A percentile compares a stretch with the other conserved stretches of the same genome.
Conservation (phyloP, 2,113 vertebrate species). For the Chloroceryle aenea region DNA sequence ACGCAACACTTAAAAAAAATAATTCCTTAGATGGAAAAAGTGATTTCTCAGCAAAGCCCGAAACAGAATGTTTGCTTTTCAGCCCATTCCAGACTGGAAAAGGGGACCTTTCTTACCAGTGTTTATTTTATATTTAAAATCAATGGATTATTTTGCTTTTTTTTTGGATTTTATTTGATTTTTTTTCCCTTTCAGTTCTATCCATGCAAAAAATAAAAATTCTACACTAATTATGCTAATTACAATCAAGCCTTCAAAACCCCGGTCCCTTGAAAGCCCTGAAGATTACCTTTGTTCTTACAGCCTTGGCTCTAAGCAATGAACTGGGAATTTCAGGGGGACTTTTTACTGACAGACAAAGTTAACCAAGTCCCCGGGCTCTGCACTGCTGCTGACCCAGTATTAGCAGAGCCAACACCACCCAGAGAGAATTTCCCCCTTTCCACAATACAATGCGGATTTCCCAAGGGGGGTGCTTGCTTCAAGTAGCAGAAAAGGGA, state of each 20-base stretch:
- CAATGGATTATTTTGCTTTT: slow-evolving; percentile 50
- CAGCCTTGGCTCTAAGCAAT: not conserved
- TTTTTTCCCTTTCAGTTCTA: not conserved
- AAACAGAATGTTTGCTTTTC: slow-evolving; percentile 53
- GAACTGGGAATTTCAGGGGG: not conserved
- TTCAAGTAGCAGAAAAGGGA: slow-evolving; percentile 23
- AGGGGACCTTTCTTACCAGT: slow-evolving; percentile 50
- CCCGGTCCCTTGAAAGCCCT: not conserved
- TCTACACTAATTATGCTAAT: slow-evolving; percentile 52
- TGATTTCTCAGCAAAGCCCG: slow-evolving; percentile 59
- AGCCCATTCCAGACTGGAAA: slow-evolving; percentile 15
- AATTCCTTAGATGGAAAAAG: slow-evolving; percentile 55
- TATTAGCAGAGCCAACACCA: not conserved
- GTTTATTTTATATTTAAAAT: slow-evolving; percentile 65
- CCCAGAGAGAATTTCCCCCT: slow-evolving; percentile 28
- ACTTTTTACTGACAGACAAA: not conserved
- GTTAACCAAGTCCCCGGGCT: not conserved
- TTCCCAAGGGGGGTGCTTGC: slow-evolving; percentile 26
- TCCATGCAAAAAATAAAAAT: slow-evolving; percentile 48
- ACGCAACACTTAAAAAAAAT: slow-evolving; percentile 18
- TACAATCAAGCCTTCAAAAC: slow-evolving; percentile 19
- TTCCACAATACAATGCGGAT: not conserved
- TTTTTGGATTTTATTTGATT: not conserved
- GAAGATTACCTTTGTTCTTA: slow-evolving; percentile 49
- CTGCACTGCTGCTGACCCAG: not conserved